These are phyloP conservation scores for Xestobium rufovillosum DNA, from an alignment of 2,888 invertebrate species.

Conservation along the genomic window DNA sequence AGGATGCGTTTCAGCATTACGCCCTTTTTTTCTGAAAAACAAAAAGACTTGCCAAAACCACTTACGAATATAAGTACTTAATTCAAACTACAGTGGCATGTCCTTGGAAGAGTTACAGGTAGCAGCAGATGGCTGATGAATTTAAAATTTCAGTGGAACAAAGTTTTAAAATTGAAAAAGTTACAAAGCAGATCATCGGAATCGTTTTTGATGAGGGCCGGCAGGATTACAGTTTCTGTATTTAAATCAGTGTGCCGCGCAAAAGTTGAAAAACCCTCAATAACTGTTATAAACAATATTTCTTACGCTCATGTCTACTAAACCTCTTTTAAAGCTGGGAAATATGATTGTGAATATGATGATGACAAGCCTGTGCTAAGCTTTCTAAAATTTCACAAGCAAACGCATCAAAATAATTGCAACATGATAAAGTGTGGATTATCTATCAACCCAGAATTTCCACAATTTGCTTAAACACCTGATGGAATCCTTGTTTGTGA, in stretches of 20 bases:
- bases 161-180: too few relatives aligned
- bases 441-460: constrained; percentile 13
- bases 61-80: too few relatives aligned
- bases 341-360: constrained; percentile 9
- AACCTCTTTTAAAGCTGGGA: neutral
- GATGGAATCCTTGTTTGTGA: constrained; percentile 14
- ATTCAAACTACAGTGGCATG: too few relatives aligned
- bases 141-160: too few relatives aligned
- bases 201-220: constrained; percentile 5
- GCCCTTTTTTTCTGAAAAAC: too few relatives aligned
- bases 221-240: constrained; percentile 8
- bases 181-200: too few relatives aligned
- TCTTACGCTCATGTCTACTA: constrained; percentile 1
- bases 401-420: constrained; percentile 7
- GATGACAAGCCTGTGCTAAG: constrained; percentile 10
- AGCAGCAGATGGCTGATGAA: too few relatives aligned
- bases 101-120: too few relatives aligned
- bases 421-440: constrained; percentile 8
- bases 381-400: constrained; percentile 9
- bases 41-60: too few relatives aligned
- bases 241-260: constrained; percentile 5
- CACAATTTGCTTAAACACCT: constrained; percentile 17
- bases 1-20: too few relatives aligned
- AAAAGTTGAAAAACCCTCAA: constrained; percentile 6
- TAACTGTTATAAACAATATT: constrained; percentile 5